A percentile compares a stretch with the other conserved stretches of the same genome.
Evolutionary conservation across 2,888 invertebrate genomes (phyloP).

Genomic region (Adineta ricciae): DNA sequence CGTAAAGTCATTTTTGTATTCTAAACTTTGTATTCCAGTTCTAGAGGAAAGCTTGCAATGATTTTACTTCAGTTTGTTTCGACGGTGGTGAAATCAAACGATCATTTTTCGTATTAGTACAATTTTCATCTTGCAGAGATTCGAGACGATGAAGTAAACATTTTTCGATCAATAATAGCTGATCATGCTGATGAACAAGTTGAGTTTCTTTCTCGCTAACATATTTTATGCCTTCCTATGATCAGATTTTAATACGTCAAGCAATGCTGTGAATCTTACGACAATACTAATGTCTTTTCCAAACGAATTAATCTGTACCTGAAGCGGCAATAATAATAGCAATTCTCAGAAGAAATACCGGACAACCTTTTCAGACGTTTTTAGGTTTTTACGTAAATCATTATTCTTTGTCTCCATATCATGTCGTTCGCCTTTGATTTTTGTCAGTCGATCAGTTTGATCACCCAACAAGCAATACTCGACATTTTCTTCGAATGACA

Average conservation of each 20-base stretch:
- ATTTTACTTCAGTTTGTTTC: background rate
- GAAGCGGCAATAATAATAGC: background rate
- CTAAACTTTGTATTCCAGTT: background rate
- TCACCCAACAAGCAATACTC: background rate
- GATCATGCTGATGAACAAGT: background rate
- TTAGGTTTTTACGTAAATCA: background rate
- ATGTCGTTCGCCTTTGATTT: background rate
- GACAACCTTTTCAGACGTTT: background rate
- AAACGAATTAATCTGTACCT: background rate
- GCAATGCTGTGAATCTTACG: background rate
- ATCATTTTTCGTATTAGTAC: background rate
- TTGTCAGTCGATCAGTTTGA: background rate
- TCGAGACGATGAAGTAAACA: background rate
- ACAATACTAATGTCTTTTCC: background rate
- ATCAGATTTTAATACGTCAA: background rate
- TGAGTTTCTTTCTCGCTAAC: background rate
- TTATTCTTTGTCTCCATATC: background rate
- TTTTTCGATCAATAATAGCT: background rate
- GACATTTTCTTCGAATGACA: background rate
- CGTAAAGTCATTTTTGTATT: background rate
- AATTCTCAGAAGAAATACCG: background rate
- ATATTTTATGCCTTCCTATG: background rate
- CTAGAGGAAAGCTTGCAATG: background rate
- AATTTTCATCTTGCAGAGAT: background rate
- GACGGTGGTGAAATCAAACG: background rate